Evolutionary conservation across 2,113 vertebrate genomes (phyloP).

Genomic region (Takifugu flavidus): DNA sequence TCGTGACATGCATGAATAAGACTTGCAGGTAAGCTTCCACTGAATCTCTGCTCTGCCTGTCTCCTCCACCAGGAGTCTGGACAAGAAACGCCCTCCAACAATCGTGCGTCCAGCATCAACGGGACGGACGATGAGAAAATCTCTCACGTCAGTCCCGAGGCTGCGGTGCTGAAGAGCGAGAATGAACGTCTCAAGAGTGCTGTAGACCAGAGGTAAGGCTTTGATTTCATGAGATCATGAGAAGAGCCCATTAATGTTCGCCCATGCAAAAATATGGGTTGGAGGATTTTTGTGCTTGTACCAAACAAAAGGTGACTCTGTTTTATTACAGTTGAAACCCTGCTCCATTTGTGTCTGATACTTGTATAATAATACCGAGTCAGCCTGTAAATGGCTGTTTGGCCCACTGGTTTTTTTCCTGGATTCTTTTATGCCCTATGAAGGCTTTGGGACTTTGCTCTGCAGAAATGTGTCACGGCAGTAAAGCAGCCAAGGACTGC

Average conservation of each 20-base stretch:
- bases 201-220: conserved; percentile 85
- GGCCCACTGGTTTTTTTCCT: neutral
- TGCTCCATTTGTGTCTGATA: neutral
- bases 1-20: conserved; percentile 2
- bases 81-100: conserved; percentile 80
- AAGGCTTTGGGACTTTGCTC: conserved; percentile 7
- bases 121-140: conserved; percentile 96
- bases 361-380: too few relatives aligned
- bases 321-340: too few relatives aligned
- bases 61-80: conserved; percentile 77
- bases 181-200: conserved; percentile 88
- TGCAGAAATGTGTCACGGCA: conserved; percentile 25
- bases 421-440: conserved; percentile 2
- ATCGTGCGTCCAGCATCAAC: conserved; percentile 89
- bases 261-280: too few relatives aligned
- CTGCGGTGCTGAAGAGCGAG: conserved; percentile 82
- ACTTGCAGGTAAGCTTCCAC: conserved; percentile 9
- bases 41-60: neutral
- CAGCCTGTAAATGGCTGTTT: neutral
- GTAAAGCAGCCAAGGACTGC: conserved; percentile 23
- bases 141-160: conserved; percentile 75
- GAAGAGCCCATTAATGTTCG: neutral
- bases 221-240: neutral
- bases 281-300: neutral
- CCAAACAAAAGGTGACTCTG: neutral